Evolutionary conservation across 1,140 invertebrate species (phyloP).

Genomic region (Lucilia sericata): DNA sequence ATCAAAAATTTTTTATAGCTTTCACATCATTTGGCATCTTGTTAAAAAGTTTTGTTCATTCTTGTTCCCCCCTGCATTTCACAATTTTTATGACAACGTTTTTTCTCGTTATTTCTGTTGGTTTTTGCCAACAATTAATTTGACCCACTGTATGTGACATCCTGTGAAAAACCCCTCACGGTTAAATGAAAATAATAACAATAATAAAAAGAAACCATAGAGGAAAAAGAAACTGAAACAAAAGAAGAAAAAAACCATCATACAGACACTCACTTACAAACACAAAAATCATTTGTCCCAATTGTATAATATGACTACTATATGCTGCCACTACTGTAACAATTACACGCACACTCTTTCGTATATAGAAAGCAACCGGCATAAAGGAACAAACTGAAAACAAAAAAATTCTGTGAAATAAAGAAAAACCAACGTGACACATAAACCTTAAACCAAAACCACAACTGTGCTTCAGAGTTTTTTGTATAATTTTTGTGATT

Average conservation of each 20-base stretch:
- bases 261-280: not conserved
- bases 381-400: not conserved
- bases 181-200: conserved; percentile 7
- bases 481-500: not conserved
- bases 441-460: conserved; percentile 41
- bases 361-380: not conserved
- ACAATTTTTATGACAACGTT: not conserved
- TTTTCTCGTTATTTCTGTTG: not conserved
- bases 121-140: conserved; percentile 13
- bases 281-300: conserved; percentile 13
- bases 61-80: not conserved
- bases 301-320: conserved; percentile 1
- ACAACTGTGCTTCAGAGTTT: conserved; percentile 1
- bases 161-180: conserved; percentile 23
- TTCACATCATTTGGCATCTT: conserved; percentile 20
- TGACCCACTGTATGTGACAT: conserved; percentile 37
- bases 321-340: not conserved
- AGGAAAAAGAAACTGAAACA: not conserved
- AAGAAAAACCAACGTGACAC: conserved; percentile 32
- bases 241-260: not conserved
- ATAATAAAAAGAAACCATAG: not conserved
- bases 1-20: conserved; percentile 8
- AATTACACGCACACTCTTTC: not conserved
- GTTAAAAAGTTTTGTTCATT: not conserved
- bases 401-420: not conserved